Base-by-base conservation (phyloP, 2,797 vertebrate species). In the Esox lucius region DNA sequence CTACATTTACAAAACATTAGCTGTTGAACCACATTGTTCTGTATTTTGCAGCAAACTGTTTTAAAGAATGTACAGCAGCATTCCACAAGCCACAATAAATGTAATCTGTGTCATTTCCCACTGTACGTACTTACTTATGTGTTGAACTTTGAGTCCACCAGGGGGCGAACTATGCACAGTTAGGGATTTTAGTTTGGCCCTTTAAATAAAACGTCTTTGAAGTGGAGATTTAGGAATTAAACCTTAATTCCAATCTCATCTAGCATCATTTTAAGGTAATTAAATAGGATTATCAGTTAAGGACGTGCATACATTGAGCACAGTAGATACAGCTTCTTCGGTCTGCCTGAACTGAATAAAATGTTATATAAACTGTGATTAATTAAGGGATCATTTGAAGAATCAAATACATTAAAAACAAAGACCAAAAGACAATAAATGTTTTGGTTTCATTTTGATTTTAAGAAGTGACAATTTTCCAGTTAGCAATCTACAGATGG, bases 111-210 rank as follows among this genome's bases (percentile, higher is more conserved):
- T 53, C n/a, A 1, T 53, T 53, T n/a, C 16, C 15, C 5, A 16
- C n/a, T n/a, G n/a, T n/a, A n/a, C 51, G 8, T 17, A 64, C 24
- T 19, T 46, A 46, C 13, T 9, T 11, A 12, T 65, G 26, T 65
- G 62, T 17, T 22, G 4, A 78, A 61, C 62, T 16, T 46, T 51
- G 42, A 48, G 42, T 75, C 72, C 59, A 73, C 48, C 67, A 51
- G 31, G 64, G 65, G 59, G 56, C 39, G n/a, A 22, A 59, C 74
- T 66, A 61, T 71, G 71, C 51, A 2, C 28, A 65, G 5, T 75
- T 33, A 77, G 73, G 62, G 49, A 9, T 39, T 73, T 68, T 24
- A 3, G 8, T 59, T 6, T 9, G 9, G n/a, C n/a, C 3, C 56
- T 24, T 4, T 4, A 13, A 12, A 11, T 46, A 46, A 11, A 13